Percentiles rank a stretch among this genome's conserved stretches.
These are phyloP conservation scores for Zootoca vivipara DNA, from an alignment of 2,113 vertebrate species.

Conservation along the genomic window DNA sequence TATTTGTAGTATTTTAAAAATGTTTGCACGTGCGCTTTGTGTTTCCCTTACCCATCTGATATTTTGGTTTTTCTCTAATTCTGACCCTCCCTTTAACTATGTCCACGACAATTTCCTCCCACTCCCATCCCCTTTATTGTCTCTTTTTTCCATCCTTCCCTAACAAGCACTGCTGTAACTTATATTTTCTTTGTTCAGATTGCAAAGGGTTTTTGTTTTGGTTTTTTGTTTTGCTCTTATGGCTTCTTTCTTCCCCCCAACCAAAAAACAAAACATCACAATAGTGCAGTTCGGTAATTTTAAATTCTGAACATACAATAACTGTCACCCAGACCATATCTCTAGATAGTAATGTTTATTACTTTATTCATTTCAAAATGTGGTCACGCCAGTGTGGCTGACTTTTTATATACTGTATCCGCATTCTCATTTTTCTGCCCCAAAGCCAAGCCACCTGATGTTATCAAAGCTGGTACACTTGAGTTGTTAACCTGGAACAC, in stretches of 20 bases:
- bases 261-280: not conserved
- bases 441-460: too few species aligned
- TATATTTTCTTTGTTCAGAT: slow-evolving; percentile 24
- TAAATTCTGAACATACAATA: not conserved
- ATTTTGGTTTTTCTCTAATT: not conserved
- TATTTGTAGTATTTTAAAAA: slow-evolving; percentile 6
- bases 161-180: slow-evolving; percentile 44
- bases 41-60: not conserved
- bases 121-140: slow-evolving; percentile 50
- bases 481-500: not conserved
- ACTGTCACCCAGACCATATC: not conserved
- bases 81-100: slow-evolving; percentile 50
- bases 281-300: not conserved
- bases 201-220: not conserved
- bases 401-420: not conserved
- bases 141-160: slow-evolving; percentile 9
- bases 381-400: not conserved
- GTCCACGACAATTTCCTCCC: slow-evolving; percentile 41
- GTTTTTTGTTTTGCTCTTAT: slow-evolving; percentile 18
- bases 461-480: not conserved
- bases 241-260: fast-evolving
- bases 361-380: not conserved
- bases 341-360: not conserved
- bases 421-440: too few species aligned
- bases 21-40: not conserved